Evolutionary conservation across 2,113 vertebrate species (phyloP).

Genomic region (Saguinus midas): DNA sequence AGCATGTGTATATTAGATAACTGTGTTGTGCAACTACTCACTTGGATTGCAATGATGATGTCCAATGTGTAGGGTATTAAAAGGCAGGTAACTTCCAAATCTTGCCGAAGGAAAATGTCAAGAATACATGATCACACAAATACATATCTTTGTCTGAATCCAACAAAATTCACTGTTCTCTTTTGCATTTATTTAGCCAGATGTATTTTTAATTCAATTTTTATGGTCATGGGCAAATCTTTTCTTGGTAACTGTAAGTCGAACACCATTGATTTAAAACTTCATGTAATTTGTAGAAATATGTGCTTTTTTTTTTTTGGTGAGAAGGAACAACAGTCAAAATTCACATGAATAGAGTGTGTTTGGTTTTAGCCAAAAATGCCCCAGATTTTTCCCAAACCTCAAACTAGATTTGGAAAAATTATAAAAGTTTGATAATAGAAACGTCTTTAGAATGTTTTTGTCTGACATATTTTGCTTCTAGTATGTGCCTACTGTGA

Average conservation of each 20-base stretch:
- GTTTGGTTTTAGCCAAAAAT: constrained; percentile 39
- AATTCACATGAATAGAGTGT: neutral
- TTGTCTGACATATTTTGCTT: constrained; percentile 46
- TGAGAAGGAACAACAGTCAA: constrained; percentile 27
- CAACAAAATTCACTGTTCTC: constrained; percentile 37
- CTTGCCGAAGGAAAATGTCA: constrained; percentile 66
- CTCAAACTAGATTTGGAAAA: constrained; percentile 6
- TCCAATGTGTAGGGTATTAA: constrained; percentile 52
- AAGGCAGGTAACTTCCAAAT: constrained; percentile 61
- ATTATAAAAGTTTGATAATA: neutral
- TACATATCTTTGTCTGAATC: constrained; percentile 31
- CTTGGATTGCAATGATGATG: constrained; percentile 57
- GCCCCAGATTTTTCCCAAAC: neutral
- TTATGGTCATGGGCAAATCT: neutral
- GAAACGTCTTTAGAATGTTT: constrained; percentile 6
- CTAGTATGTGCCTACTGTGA: constrained; percentile 37
- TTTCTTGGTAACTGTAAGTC: constrained; percentile 26
- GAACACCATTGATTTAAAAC: constrained; percentile 51
- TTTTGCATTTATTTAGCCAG: constrained; percentile 42
- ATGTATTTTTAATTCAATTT: constrained; percentile 38
- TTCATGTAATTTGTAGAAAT: constrained; percentile 47
- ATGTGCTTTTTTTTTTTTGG: neutral
- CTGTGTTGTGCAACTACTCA: constrained; percentile 45
- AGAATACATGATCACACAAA: constrained; percentile 57
- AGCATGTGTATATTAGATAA: constrained; percentile 67